phyloP scores from a whole-genome alignment of 2,113 vertebrate genomes.

The Petrocephalus zakoni region DNA sequence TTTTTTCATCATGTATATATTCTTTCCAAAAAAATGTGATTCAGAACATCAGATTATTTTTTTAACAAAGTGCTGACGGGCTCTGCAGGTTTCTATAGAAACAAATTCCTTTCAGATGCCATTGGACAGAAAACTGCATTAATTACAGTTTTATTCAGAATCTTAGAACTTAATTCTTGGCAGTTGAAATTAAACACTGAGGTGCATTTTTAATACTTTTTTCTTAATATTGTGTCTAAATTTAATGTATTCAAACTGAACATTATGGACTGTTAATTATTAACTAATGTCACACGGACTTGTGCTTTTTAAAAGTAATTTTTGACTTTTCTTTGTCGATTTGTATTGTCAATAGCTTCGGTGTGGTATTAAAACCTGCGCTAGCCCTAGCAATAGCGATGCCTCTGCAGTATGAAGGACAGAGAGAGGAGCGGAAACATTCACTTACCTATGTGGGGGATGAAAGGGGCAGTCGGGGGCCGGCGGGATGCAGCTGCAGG shows the following conservation, averaged over 20 bases:
- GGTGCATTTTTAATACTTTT: background rate
- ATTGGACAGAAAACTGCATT: background rate
- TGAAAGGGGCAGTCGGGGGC: background rate
- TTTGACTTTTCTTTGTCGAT: background rate
- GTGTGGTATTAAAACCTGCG: background rate
- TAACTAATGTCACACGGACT: background rate
- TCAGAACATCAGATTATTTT: background rate
- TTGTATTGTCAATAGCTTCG: background rate
- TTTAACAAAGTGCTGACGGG: background rate
- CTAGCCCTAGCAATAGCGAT: background rate
- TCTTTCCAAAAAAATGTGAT: background rate
- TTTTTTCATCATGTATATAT: background rate
- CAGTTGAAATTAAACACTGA: background rate
- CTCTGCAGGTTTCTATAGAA: background rate
- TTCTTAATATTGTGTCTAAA: background rate
- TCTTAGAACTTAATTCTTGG: background rate
- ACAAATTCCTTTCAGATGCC: background rate
- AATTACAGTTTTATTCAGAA: background rate
- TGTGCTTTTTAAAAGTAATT: background rate
- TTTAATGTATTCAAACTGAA: background rate
- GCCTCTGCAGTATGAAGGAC: background rate
- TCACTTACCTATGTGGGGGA: background rate
- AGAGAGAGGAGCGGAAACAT: background rate
- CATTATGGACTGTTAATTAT: background rate
- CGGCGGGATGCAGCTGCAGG: background rate